Evolutionary conservation across 1,140 invertebrate species (phyloP).

Genomic region (Antheraea mylitta): DNA sequence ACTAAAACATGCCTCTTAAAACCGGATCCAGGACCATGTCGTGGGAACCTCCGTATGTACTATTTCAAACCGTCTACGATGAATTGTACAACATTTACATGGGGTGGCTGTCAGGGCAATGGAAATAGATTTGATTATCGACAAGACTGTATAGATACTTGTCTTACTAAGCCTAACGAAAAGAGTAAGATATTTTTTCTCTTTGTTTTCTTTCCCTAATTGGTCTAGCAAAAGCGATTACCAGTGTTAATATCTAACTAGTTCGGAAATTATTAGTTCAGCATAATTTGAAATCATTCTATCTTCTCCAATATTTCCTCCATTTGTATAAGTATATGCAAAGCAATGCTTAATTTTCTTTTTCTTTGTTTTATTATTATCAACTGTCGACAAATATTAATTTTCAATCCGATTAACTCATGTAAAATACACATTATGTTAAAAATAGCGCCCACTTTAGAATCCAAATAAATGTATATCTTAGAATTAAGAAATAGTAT

Average conservation of each 20-base stretch:
- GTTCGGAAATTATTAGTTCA: too few species aligned
- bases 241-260: not conserved
- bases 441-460: too few species aligned
- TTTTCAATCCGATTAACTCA: too few species aligned
- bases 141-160: slow-evolving; percentile 89
- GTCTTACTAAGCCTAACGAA: slow-evolving; percentile 77
- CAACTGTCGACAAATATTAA: too few species aligned
- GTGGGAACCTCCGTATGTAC: slow-evolving; percentile 91
- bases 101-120: slow-evolving; percentile 96
- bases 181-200: slow-evolving; percentile 27
- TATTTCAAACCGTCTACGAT: slow-evolving; percentile 90
- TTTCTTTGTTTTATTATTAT: too few species aligned
- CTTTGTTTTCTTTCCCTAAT: not conserved
- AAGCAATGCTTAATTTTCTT: too few species aligned
- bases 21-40: slow-evolving; percentile 85
- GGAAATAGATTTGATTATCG: slow-evolving; percentile 90
- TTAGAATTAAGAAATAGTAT: too few species aligned
- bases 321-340: too few species aligned
- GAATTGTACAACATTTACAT: slow-evolving; percentile 92
- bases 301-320: too few species aligned
- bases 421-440: too few species aligned
- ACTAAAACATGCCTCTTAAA: slow-evolving; percentile 82
- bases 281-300: too few species aligned
- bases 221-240: not conserved
- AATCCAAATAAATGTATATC: too few species aligned